Percentiles rank a stretch among this genome's conserved stretches.
These are phyloP conservation scores for Saccostrea glomerata DNA, from an alignment of 1,140 invertebrate genomes.

Conservation along the genomic window DNA sequence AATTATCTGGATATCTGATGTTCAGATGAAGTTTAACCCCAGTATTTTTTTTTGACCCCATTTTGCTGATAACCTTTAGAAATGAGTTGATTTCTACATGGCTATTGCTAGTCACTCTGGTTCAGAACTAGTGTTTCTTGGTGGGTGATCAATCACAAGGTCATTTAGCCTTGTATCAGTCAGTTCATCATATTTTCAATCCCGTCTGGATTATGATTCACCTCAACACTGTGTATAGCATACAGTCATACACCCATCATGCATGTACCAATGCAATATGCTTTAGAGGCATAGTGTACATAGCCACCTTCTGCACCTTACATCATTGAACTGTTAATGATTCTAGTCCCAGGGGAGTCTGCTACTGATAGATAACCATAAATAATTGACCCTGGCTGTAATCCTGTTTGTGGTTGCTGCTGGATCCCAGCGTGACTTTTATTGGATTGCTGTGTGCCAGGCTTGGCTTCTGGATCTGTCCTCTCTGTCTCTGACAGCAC, in stretches of 20 bases:
- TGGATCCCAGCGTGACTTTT: not conserved
- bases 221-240: no score
- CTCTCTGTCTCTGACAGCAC: not conserved
- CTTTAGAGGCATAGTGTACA: no score
- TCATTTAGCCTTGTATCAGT: not conserved
- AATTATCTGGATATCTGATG: not conserved
- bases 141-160: not conserved
- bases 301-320: no score
- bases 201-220: no score
- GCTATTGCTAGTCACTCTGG: not conserved
- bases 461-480: not conserved
- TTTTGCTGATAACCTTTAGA: slow-evolving; percentile 4
- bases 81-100: not conserved
- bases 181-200: not conserved
- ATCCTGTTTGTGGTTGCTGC: not conserved
- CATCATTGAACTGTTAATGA: slow-evolving; percentile 2
- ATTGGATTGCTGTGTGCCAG: not conserved
- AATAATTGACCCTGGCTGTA: slow-evolving; percentile 7
- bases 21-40: not conserved
- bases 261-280: no score
- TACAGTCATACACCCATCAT: no score
- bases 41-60: not conserved
- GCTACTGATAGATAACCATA: not conserved
- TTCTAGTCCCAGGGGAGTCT: not conserved
- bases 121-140: not conserved